Evolutionary conservation across 2,797 vertebrate genomes (phyloP).

Genomic region (Molossus molossus): DNA sequence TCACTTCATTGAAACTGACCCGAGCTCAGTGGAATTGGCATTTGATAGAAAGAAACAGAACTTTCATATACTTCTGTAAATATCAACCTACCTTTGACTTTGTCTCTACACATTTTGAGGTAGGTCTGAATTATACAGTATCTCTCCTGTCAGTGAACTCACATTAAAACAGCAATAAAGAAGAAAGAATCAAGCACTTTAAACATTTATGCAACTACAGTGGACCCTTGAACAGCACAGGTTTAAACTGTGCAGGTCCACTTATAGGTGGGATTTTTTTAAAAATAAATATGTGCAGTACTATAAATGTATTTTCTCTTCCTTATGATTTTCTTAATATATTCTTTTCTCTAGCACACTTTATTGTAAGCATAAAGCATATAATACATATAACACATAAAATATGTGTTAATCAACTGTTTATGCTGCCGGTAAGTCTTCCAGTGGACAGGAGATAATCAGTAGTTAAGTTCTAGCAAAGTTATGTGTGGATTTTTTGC

Average conservation of each 20-base stretch:
- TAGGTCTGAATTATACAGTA: neutral
- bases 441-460: too few species aligned
- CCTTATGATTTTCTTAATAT: neutral
- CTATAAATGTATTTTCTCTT: neutral
- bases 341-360: neutral
- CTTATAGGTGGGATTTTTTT: neutral
- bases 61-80: neutral
- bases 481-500: neutral
- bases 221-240: neutral
- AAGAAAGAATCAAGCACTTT: neutral
- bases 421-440: neutral
- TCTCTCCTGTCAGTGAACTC: neutral
- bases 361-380: neutral
- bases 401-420: neutral
- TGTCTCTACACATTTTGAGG: neutral
- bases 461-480: neutral
- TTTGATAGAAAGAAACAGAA: conserved; percentile 13
- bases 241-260: neutral
- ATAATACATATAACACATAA: neutral
- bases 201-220: neutral
- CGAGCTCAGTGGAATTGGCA: neutral
- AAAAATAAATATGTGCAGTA: neutral
- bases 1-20: neutral
- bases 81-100: neutral
- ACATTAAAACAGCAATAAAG: neutral